These are phyloP conservation scores for Neopelma chrysocephalum DNA, from an alignment of 2,797 vertebrate genomes.

Conservation along the genomic window DNA sequence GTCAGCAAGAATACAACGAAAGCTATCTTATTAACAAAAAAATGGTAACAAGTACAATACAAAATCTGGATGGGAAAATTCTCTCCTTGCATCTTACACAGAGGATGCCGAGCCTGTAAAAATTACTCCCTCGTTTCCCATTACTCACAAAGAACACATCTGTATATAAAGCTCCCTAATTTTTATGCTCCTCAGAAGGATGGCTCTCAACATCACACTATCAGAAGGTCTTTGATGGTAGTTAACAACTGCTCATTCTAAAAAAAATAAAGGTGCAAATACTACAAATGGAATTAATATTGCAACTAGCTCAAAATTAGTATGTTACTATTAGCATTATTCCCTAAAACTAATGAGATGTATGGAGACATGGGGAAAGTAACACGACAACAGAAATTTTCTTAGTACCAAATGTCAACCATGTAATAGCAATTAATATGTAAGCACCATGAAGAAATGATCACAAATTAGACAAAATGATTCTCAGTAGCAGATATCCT, in stretches of 20 bases:
- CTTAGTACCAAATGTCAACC: background rate
- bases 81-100: background rate
- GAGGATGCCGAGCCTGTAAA: background rate
- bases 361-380: background rate
- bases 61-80: background rate
- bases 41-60: background rate
- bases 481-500: background rate
- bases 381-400: background rate
- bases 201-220: background rate
- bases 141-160: background rate
- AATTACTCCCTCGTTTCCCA: background rate
- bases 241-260: background rate
- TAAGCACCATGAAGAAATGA: background rate
- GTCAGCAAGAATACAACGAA: constrained; percentile 2
- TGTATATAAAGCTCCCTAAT: background rate
- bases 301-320: background rate
- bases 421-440: background rate
- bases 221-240: background rate
- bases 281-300: background rate
- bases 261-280: background rate
- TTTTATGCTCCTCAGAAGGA: background rate
- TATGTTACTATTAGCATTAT: background rate
- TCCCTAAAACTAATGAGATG: background rate
- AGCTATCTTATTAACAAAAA: background rate
- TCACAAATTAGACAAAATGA: background rate